Evolutionary conservation across 2,797 vertebrate genomes (phyloP).

Genomic region (Urosaurus nigricauda): DNA sequence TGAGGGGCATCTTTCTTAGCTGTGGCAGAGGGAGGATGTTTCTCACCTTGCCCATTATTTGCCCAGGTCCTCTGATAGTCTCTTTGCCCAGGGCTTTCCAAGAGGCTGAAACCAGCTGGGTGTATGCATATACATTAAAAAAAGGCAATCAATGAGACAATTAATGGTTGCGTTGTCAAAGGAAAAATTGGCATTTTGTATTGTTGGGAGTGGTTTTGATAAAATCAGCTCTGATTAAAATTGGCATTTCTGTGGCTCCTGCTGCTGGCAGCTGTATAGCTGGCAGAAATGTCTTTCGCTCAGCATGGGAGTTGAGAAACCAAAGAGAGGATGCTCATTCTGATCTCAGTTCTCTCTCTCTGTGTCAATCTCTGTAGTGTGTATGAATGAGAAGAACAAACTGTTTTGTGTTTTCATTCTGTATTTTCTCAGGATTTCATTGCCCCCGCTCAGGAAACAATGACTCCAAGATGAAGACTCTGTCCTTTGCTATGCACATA

Average conservation of each 20-base stretch:
- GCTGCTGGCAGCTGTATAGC: constrained; percentile 72
- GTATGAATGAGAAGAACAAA: no score
- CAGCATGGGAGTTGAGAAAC: constrained; percentile 57
- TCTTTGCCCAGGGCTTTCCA: constrained; percentile 11
- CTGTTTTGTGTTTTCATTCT: background rate
- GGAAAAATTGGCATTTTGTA: constrained; percentile 55
- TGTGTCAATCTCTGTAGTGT: background rate
- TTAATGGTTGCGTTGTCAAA: constrained; percentile 34
- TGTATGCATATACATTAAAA: constrained; percentile 17
- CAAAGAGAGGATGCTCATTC: constrained; percentile 59
- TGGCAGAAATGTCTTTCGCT: constrained; percentile 53
- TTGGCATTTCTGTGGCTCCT: constrained; percentile 69
- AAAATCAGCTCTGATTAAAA: constrained; percentile 66
- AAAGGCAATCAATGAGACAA: constrained; percentile 35
- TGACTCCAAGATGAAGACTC: no score
- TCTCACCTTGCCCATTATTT: background rate
- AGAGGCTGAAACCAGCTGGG: constrained; percentile 17
- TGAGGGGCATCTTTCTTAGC: no score
- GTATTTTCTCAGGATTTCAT: background rate
- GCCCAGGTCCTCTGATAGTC: background rate
- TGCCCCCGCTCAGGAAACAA: background rate
- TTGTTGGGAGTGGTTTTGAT: constrained; percentile 28
- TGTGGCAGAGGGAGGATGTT: background rate
- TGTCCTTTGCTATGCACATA: no score
- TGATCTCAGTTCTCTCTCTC: constrained; percentile 37